A percentile compares a stretch with the other conserved stretches of the same genome.
Conservation (phyloP, 2,113 vertebrate genomes). For the Dolichotis patagonum region DNA sequence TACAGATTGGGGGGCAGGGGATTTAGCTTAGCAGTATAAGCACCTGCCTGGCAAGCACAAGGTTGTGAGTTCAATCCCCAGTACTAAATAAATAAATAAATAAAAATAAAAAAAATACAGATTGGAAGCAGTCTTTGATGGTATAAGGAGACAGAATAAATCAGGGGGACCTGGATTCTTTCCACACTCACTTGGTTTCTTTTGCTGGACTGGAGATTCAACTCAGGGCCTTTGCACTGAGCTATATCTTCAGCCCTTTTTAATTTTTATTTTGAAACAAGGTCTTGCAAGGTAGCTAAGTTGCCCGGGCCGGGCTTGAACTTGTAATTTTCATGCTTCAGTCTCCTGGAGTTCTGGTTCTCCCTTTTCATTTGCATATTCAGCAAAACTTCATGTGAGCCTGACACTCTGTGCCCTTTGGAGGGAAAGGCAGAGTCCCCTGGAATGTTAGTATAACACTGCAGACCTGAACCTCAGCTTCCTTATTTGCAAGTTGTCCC, state of each 20-base stretch:
- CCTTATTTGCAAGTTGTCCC: neutral
- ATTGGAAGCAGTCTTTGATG: slow-evolving; percentile 2
- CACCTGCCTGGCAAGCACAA: no score
- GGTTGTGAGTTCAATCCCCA: no score
- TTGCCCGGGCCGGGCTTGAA: neutral
- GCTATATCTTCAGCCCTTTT: neutral
- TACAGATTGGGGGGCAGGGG: neutral
- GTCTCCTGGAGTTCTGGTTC: neutral
- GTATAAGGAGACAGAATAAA: neutral
- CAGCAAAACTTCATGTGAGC: neutral
- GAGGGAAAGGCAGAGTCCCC: neutral
- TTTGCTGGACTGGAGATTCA: neutral
- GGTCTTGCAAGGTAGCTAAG: neutral
- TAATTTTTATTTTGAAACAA: neutral
- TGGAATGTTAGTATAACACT: neutral
- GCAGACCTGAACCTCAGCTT: neutral
- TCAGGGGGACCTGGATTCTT: neutral
- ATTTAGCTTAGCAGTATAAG: no score
- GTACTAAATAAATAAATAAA: no score
- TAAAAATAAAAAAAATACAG: no score
- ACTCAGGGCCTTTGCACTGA: neutral
- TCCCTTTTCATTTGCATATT: neutral
- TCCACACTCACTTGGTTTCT: neutral
- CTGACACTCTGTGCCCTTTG: neutral
- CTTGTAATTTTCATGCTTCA: neutral